Evolutionary conservation across 2,888 invertebrate genomes (phyloP).

Genomic region (Conomelus anceps): DNA sequence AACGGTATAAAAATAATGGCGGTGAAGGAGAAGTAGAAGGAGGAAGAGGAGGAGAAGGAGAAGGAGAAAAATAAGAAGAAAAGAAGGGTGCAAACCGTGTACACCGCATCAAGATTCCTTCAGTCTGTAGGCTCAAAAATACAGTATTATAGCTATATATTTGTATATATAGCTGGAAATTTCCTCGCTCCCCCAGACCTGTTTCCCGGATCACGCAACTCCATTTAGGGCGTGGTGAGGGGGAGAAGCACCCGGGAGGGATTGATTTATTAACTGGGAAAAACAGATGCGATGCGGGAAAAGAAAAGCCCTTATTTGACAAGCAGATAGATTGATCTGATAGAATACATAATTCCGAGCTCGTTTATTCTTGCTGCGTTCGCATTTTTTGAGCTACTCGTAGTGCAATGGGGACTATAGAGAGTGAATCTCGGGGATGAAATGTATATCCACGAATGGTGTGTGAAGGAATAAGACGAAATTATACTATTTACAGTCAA

Average conservation of each 20-base stretch:
- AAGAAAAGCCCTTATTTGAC: not conserved
- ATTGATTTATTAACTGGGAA: not conserved
- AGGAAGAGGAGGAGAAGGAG: not conserved
- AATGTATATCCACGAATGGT: not conserved
- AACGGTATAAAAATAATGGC: not conserved
- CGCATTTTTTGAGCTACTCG: not conserved
- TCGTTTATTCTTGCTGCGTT: not conserved
- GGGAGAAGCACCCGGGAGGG: not conserved
- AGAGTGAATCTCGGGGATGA: not conserved
- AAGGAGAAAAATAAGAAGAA: not conserved
- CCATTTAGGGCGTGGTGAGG: not conserved
- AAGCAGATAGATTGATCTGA: not conserved
- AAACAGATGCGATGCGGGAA: not conserved
- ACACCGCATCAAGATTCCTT: not conserved
- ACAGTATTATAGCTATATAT: not conserved
- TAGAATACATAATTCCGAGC: not conserved
- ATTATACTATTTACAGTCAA: not conserved
- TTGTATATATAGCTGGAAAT: not conserved
- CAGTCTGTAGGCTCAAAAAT: too few species aligned
- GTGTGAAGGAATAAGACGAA: not conserved
- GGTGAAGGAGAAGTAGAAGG: not conserved
- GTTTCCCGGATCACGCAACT: not conserved
- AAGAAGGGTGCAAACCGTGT: not conserved
- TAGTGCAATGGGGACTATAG: not conserved
- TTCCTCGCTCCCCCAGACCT: not conserved